Percentiles rank a stretch among this genome's conserved stretches.
These are phyloP conservation scores for Anneissia japonica DNA, from an alignment of 35 echinoderm and acorn worm genomes.

Conservation along the genomic window DNA sequence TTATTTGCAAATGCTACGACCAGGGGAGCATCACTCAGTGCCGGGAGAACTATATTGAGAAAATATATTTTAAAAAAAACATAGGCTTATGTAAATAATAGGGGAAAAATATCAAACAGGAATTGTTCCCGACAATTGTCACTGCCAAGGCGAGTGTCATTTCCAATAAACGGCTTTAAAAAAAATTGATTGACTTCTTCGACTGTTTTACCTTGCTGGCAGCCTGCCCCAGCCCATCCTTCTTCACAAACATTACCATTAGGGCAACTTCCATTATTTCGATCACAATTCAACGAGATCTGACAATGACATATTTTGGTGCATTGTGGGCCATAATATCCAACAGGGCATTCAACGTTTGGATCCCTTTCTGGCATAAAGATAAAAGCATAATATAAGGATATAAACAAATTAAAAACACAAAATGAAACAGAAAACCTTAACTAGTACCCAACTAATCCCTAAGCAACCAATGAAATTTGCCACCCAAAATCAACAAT, in stretches of 20 bases:
- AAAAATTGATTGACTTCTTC: too few species aligned
- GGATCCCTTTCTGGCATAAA: background rate
- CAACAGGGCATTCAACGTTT: background rate
- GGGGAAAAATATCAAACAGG: too few species aligned
- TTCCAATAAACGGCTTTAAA: too few species aligned
- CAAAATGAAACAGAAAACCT: too few species aligned
- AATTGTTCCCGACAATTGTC: background rate
- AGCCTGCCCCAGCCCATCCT: background rate
- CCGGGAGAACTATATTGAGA: background rate
- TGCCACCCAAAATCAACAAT: too few species aligned
- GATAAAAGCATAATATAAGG: too few species aligned
- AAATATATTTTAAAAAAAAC: background rate
- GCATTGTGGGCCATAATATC: background rate
- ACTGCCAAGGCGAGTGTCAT: background rate
- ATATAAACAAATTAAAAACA: too few species aligned
- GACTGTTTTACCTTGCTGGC: background rate
- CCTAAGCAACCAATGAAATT: too few species aligned
- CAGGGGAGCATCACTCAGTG: background rate
- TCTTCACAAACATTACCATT: background rate
- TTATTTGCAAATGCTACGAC: background rate
- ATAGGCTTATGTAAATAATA: too few species aligned
- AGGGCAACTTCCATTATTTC: background rate
- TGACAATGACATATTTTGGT: background rate
- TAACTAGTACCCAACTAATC: too few species aligned
- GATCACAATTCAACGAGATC: background rate